Evolutionary conservation across 2,888 invertebrate genomes (phyloP), one percentile per base, ranked within the genome.

Genomic region (Aleiodes testaceus): DNA sequence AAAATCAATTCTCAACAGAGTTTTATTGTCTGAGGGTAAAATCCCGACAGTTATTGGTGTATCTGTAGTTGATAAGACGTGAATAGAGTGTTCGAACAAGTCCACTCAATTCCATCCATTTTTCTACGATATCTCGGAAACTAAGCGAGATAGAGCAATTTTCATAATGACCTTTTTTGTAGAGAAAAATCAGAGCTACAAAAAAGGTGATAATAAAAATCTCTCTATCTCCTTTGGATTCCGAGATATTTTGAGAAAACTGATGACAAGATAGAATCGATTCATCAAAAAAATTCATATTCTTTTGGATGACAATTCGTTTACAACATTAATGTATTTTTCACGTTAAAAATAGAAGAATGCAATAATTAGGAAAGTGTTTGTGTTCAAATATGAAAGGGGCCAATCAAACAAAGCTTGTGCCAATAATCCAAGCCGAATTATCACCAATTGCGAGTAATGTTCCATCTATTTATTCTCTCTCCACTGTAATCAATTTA

Each of bases 31-130:
- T 6, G n/a, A 22, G 12, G 53, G 30, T 26, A 14, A n/a, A 53
- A n/a, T 12, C n/a, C 7, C 53, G 53, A 26, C 53, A 14, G 5
- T 22, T n/a, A 36, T 36, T 36, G 2, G 36, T 11, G 11, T 36
- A 36, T 11, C 52, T 52, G 66, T 68, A 47, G 63, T 72, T 66
- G 67, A 68, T 61, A 61, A 65, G 3, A 26, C 5, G 1, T 26
- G 26, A 5, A 26, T 26, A 26, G 5, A 26, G 26, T 26, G 3
- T 26, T 2, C 26, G 26, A 5, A 2, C 0, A 26, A 26, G 5
- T 26, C 26, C 3, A 26, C 5, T 26, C 5, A 5, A 2, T 26
- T 26, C 5, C 26, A 26, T 26, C 26, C 3, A 5, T 26, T 26
- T 26, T 26, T 26, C 3, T 3, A 26, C 4, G 5, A 26, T 5